Conservation (phyloP, 2,797 vertebrate genomes). For the Borostomias antarcticus region DNA sequence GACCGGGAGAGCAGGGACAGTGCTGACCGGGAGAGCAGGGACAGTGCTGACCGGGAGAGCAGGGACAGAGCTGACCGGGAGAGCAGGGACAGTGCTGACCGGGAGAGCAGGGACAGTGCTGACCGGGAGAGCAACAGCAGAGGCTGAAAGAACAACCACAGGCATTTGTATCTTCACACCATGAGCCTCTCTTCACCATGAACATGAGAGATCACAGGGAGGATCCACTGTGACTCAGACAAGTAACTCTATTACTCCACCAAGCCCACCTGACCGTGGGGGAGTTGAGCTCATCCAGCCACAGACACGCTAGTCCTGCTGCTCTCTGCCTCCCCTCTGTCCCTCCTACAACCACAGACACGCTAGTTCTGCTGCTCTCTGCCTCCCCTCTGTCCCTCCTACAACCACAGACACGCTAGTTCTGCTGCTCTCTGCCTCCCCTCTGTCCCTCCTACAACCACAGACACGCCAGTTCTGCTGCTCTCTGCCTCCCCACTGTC, state of each 20-base stretch:
- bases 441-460: no score
- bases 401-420: no score
- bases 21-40: neutral
- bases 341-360: neutral
- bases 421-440: no score
- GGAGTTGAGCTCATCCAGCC: neutral
- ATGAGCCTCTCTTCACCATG: slow-evolving; percentile 9
- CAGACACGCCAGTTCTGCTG: no score
- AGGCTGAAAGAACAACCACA: slow-evolving; percentile 26
- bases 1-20: slow-evolving; percentile 25
- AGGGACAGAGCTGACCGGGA: neutral
- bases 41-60: neutral
- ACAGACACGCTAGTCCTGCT: no score
- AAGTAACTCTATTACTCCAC: neutral
- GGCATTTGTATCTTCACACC: neutral
- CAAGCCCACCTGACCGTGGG: neutral
- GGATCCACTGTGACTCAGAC: slow-evolving; percentile 6
- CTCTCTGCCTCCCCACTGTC: no score
- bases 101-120: neutral
- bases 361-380: no score
- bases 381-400: no score
- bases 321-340: no score
- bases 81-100: no score
- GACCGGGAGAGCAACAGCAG: neutral
- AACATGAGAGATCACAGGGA: slow-evolving; percentile 31